These are phyloP conservation scores for Choloepus didactylus DNA, from an alignment of 2,797 vertebrate species.

Conservation along the genomic window DNA sequence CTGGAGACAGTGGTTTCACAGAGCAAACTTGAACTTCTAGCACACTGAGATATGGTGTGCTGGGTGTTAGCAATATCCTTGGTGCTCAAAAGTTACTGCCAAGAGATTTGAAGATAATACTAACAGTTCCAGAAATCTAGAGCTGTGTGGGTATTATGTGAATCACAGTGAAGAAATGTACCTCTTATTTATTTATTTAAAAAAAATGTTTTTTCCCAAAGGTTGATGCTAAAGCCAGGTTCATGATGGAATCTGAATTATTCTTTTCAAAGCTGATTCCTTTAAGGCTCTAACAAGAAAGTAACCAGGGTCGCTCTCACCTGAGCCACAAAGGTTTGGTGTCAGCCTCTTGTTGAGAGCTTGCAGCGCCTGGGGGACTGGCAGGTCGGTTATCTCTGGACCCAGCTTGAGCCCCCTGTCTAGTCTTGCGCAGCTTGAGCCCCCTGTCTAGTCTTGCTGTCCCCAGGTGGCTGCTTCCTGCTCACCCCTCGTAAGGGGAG, in stretches of 20 bases:
- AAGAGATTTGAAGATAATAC: slow-evolving; percentile 51
- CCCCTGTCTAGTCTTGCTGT: neutral
- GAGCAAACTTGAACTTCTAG: neutral
- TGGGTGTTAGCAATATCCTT: slow-evolving; percentile 42
- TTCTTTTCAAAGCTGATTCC: neutral
- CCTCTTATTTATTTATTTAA: neutral
- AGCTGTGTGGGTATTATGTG: neutral
- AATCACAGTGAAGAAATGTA: slow-evolving; percentile 47
- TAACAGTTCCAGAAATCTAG: slow-evolving; percentile 16
- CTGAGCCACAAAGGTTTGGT: neutral
- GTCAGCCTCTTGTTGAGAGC: neutral
- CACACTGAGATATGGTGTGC: neutral
- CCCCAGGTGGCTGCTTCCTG: neutral
- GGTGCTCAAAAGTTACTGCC: slow-evolving; percentile 3
- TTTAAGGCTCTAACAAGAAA: neutral
- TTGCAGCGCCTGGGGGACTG: neutral
- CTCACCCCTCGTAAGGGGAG: neutral
- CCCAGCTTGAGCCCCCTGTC: neutral
- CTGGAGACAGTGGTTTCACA: slow-evolving; percentile 56
- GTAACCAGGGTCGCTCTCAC: neutral
- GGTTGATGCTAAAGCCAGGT: neutral
- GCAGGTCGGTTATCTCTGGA: neutral
- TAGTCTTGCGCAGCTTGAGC: neutral
- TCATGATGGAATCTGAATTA: neutral
- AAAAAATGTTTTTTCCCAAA: neutral